These are phyloP conservation scores for Acheta domesticus DNA, from an alignment of 2,888 invertebrate species.

Conservation along the genomic window DNA sequence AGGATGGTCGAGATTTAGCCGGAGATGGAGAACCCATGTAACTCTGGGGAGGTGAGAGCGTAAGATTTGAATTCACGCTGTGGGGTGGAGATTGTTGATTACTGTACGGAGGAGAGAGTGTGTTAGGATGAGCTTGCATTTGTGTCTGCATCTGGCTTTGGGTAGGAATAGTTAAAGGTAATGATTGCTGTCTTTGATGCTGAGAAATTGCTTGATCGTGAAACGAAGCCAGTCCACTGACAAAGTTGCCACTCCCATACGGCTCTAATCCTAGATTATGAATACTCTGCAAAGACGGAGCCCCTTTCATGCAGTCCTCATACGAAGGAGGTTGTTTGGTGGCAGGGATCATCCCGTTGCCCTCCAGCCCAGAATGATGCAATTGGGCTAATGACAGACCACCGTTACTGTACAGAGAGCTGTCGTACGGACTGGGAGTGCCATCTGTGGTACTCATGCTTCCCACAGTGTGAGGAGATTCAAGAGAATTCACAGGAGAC, in stretches of 20 bases:
- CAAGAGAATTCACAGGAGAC: conserved; percentile 63
- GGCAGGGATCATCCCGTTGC: conserved; percentile 37
- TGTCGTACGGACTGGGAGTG: conserved; percentile 74
- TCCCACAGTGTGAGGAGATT: conserved; percentile 61
- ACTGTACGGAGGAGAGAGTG: conserved; percentile 79
- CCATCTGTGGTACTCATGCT: conserved; percentile 35
- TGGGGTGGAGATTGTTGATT: conserved; percentile 78
- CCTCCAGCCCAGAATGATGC: conserved; percentile 56
- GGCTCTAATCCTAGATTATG: conserved; percentile 57
- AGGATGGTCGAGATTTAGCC: conserved; percentile 80
- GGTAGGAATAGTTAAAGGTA: conserved; percentile 33
- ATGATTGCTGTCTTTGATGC: conserved; percentile 49
- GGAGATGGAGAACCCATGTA: conserved; percentile 73
- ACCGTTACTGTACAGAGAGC: conserved; percentile 73
- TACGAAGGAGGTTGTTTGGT: conserved; percentile 80
- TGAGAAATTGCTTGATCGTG: conserved; percentile 54
- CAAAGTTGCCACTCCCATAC: conserved; percentile 52
- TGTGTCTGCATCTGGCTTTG: conserved; percentile 34
- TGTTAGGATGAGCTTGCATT: conserved; percentile 43
- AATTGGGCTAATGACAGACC: conserved; percentile 63
- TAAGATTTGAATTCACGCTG: conserved; percentile 61
- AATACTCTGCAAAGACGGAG: conserved; percentile 62
- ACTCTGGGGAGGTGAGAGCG: conserved; percentile 58
- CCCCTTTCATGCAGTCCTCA: conserved; percentile 79
- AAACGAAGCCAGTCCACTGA: conserved; percentile 48